Evolutionary conservation across 2,888 invertebrate species (phyloP), one percentile per base, ranked within the genome.

Genomic region (Pachliopta kotzebuea): DNA sequence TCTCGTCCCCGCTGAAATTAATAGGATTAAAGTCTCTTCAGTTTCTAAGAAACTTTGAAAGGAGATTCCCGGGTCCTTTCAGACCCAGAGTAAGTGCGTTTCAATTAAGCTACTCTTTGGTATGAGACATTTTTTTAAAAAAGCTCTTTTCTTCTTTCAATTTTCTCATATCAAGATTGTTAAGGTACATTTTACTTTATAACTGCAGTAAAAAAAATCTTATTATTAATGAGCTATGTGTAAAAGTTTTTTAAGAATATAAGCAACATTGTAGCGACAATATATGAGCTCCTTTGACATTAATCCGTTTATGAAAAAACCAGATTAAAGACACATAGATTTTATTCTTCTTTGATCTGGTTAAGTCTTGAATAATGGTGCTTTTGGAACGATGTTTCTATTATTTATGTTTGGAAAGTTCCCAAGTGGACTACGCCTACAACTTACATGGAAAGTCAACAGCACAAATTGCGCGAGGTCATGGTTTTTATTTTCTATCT

Each of bases 1-100:
- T 24, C 29, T 45, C 20, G 52, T 65, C 60, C 17, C 24, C 60
- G 52, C 53, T 53, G 57, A 31, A 56, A 65, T 60, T 65, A 65
- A 65, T 65, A 61, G 57, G 57, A 65, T 65, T 65, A 65, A 61
- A 65, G 24, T 65, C 64, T 60, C 23, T 20, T 23, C 60, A 60
- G 56, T 56, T 55, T 54, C 53, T 29, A 29, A 60, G 57, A 61
- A 61, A 65, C 60, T 65, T 61, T 65, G 54, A 61, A 65, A 61
- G 53, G 61, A 57, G 53, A 65, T 61, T 54, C 45, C 49, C 24
- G 29, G 45, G 45, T 61, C 54, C 65, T 61, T 61, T 57, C 54
- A 57, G 45, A 54, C 61, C 54, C 53, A 45, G 14, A 50, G 49
- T 65, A 61, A 65, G 65, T 57, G 57, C 31, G 54, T 57, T 61